Evolutionary conservation across 2,797 vertebrate genomes (phyloP).

Genomic region (Danio tinwini): DNA sequence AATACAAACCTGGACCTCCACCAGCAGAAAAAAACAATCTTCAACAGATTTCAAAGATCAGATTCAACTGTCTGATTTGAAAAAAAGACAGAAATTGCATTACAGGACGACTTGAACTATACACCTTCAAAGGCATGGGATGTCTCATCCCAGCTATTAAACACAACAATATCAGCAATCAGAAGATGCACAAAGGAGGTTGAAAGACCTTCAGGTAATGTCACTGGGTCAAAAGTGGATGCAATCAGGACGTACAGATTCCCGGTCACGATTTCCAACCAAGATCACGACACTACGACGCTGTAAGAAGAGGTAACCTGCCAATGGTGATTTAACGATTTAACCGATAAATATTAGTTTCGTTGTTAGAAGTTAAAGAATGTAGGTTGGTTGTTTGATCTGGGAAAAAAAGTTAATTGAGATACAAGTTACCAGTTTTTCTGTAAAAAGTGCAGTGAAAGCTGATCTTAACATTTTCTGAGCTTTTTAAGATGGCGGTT

Average conservation of each 20-base stretch:
- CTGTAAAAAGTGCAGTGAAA: no score
- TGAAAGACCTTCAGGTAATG: slow-evolving; percentile 16
- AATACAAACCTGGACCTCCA: neutral
- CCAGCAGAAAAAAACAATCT: neutral
- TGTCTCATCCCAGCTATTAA: slow-evolving; percentile 19
- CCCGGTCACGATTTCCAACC: slow-evolving; percentile 37
- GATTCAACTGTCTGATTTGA: slow-evolving; percentile 16
- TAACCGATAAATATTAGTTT: no score
- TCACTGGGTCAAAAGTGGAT: slow-evolving; percentile 23
- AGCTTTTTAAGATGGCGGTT: no score
- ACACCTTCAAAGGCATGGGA: slow-evolving; percentile 9
- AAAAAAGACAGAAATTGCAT: neutral
- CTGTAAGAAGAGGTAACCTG: neutral
- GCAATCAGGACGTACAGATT: slow-evolving; percentile 46
- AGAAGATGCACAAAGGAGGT: slow-evolving; percentile 26
- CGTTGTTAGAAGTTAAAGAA: no score
- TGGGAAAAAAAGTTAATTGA: no score
- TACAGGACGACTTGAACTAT: slow-evolving; percentile 29
- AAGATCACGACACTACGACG: neutral
- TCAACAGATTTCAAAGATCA: slow-evolving; percentile 9
- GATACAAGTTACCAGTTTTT: no score
- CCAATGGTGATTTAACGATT: no score
- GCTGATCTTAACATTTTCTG: no score
- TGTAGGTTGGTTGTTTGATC: no score
- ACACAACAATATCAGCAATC: slow-evolving; percentile 45